Base-by-base conservation (phyloP, 2,113 vertebrate genomes). In the Polypterus senegalus region DNA sequence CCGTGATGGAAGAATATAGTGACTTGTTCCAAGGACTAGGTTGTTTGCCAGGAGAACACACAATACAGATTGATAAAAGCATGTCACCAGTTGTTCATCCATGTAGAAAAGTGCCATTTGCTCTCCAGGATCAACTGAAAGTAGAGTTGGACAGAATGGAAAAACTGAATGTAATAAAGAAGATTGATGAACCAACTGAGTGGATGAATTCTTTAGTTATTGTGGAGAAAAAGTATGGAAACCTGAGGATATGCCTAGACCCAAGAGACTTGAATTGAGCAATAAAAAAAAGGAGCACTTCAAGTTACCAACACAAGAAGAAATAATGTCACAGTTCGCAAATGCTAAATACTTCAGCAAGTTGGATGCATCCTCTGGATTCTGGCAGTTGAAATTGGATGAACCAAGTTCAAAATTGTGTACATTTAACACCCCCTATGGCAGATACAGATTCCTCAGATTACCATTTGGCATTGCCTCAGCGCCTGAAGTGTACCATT, bases 401-500 rank as follows among this genome's bases (percentile, higher is more conserved):
- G 43, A 61, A 10, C 6, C 48, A 5, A 61, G 49, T 53, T 61
- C 60, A 5, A 61, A 61, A 54, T 54, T 61, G 49, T 61, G 49
- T 46, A 43, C 46, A 27, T 60, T 65, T 43, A 65, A 65, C 58
- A 60, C 9, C 3, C 51, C 63, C 9, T 60, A 48, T 65, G 63
- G 58, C 44, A 65, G 63, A 60, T 60, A 60, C 11, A 54, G 63
- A 60, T 65, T 61, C 10, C 60, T 61, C 3, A 53, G 60, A 61
- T 9, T 61, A 7, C 54, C 46, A 57, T 63, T 63, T 57, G 61
- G 61, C 45, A 63, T 63, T 27, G 54, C 61, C 7, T 63, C 46
- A 57, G 61, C n/a, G 4, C 65, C 65, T 9, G 61, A 66, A 44
- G 56, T 70, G 8, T 59, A 67, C 65, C 60, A 71, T 10, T 71